Evolutionary conservation across 2,113 vertebrate species (phyloP), one percentile per base, ranked within the genome.

Genomic region (Pyxicephalus adspersus): DNA sequence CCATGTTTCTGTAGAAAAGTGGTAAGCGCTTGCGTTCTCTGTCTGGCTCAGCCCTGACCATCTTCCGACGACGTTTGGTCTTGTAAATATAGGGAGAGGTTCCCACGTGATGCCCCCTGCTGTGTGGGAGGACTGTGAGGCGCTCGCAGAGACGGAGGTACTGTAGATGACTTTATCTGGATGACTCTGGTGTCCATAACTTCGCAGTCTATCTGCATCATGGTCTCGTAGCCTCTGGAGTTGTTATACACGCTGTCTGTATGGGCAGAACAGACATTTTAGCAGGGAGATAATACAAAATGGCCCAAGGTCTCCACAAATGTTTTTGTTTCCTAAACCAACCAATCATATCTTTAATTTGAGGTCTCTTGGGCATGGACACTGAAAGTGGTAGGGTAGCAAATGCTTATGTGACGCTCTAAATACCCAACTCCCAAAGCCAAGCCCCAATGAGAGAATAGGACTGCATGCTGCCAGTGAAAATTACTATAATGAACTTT

Each of bases 151-250:
- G 94, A 95, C 5, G 94, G 95, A 11, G 96, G 96, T 38, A 96
- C 96, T 0, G 95, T 94, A 0, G 96, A 97, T 7, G 94, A 94
- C 90, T 96, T 96, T 88, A 97, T 97, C 87, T 95, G 95, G 85
- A 97, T 92, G 83, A 97, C 96, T 17, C 95, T 90, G 2, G 96
- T 96, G 90, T 95, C 95, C 95, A 96, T 97, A 83, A 97, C 96
- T 88, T 97, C 95, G 7, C 96, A 97, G 87, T 97, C 96, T 1
- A 97, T 95, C 91, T 97, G 96, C 96, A 97, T 97, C 96, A 97
- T 97, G 90, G 96, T 94, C 89, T 97, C 96, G 25, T 95, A 96
- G 31, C 93, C 94, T 83, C 63, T 88, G 18, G 93, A 91, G 0
- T 84, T 89, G 86, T 93, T 88, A 78, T 94, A 96, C 6, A 96